Percentiles rank a stretch among this genome's conserved stretches.
Conservation (phyloP, 2,113 vertebrate species). For the Todiramphus saurophagus region DNA sequence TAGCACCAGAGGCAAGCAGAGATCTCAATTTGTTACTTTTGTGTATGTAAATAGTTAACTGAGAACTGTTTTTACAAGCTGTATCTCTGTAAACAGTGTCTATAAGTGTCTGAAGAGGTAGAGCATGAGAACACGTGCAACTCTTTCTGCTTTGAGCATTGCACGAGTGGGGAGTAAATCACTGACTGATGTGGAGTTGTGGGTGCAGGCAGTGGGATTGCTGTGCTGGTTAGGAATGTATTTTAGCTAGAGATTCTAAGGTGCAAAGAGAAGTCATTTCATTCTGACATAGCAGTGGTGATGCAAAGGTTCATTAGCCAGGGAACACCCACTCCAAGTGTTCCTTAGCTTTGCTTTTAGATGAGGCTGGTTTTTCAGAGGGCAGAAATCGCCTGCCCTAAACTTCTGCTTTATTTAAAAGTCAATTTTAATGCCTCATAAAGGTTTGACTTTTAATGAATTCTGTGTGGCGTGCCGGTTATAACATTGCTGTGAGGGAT, state of each 20-base stretch:
- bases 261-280: neutral
- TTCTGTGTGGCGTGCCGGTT: neutral
- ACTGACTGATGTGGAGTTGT: neutral
- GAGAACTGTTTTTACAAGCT: neutral
- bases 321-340: neutral
- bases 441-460: slow-evolving; percentile 25
- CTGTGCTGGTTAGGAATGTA: neutral
- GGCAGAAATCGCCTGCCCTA: neutral
- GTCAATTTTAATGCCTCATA: neutral
- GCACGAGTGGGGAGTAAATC: neutral
- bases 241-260: neutral
- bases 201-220: neutral
- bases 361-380: neutral
- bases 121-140: neutral
- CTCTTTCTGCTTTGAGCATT: neutral
- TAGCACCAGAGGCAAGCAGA: neutral
- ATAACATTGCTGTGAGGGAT: neutral
- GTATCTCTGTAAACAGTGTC: neutral
- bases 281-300: neutral
- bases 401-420: neutral
- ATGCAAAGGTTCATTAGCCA: neutral
- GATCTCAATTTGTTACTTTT: neutral
- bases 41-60: neutral
- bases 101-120: neutral
- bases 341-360: slow-evolving; percentile 7